Evolutionary conservation across 2,797 vertebrate genomes (phyloP).

Genomic region (Anableps anableps): DNA sequence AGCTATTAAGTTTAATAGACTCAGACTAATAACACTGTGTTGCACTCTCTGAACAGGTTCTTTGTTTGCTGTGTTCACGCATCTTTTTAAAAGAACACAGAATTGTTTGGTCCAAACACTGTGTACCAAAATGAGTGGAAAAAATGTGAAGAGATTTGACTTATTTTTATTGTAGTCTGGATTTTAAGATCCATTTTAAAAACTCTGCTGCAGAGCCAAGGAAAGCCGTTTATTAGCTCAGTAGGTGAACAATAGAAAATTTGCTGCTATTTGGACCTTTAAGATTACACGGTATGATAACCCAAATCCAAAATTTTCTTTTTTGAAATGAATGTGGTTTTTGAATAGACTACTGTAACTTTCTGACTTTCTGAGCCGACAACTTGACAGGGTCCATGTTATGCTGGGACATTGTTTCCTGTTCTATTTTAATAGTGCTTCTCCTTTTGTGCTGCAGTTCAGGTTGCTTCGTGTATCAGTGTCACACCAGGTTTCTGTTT

Average conservation of each 20-base stretch:
- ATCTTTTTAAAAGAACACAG: constrained; percentile 40
- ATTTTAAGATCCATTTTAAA: constrained; percentile 9
- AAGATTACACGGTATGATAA: background rate
- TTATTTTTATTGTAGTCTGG: constrained; percentile 9
- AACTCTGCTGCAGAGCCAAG: constrained; percentile 3
- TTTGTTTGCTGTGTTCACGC: constrained; percentile 51
- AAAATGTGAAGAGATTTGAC: constrained; percentile 9
- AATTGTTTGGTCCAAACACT: constrained; percentile 42
- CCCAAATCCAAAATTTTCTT: no score
- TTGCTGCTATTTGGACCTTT: background rate
- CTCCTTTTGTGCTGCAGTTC: background rate
- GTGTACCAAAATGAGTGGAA: constrained; percentile 15
- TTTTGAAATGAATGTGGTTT: background rate
- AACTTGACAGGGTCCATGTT: background rate
- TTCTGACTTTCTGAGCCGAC: background rate
- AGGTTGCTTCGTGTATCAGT: background rate
- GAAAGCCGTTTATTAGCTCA: constrained; percentile 3
- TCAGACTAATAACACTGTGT: constrained; percentile 53
- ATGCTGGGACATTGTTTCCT: background rate
- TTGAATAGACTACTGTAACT: background rate
- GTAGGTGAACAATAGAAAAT: constrained; percentile 5
- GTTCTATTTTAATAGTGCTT: background rate
- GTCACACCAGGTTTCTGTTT: background rate
- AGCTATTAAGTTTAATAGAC: constrained; percentile 61
- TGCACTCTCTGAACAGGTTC: constrained; percentile 47